Evolutionary conservation across 2,888 invertebrate genomes (phyloP), one percentile per base, ranked within the genome.

Genomic region (Habrosyne pyritoides): DNA sequence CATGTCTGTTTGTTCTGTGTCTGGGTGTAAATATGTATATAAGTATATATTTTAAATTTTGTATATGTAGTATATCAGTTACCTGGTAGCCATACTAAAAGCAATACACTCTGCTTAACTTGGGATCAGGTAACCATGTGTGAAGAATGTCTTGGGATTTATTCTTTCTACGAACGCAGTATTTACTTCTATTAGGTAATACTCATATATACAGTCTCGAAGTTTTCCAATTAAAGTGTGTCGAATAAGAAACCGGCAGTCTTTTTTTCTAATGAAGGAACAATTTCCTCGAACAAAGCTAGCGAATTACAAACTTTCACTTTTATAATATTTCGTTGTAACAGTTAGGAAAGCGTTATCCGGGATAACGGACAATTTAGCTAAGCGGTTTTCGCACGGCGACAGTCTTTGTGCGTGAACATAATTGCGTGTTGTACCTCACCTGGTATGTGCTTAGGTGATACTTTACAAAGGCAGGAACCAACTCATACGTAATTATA

Each of bases 401-500:
- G 24, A 42, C 42, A 42, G 18, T 24, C 55, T 55, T 61, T 54
- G 54, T 58, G 59, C 63, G 63, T 61, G 65, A 54, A 55, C 53
- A 46, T 65, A 67, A 65, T 63, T 57, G 51, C 51, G 30, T 12
- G 42, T 8, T 46, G 47, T 8, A 8, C 28, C 42, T 18, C 4
- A 24, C 33, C 33, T 33, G 4, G 10, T 42, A 22, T 8, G n/a
- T 24, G 46, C 12, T 18, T 26, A 36, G 22, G 52, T 52, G 47
- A 47, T 48, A 53, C 42, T 50, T 56, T 50, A 53, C 21, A 53
- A 56, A 48, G 21, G 47, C 30, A 18, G 22, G 21, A 52, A 28
- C 47, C 42, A 24, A 54, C 54, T 60, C 61, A 58, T 66, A 61
- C 53, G 54, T 58, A 64, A 59, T 61, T 54, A 55, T 54, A 55